These are phyloP conservation scores for Ctenomys sociabilis DNA, from an alignment of 2,113 vertebrate species.

Conservation along the genomic window DNA sequence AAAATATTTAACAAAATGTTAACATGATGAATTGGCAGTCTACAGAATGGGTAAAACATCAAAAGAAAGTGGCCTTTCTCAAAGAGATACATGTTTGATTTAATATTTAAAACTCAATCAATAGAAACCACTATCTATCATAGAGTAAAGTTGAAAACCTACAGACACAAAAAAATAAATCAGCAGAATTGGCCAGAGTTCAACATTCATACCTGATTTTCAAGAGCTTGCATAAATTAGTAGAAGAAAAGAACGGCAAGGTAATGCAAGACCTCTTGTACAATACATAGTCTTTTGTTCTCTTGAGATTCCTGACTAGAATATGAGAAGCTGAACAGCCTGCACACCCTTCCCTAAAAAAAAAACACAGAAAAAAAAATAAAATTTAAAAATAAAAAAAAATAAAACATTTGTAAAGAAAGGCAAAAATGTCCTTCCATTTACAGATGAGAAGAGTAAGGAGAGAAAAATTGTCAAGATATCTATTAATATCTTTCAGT, in stretches of 20 bases:
- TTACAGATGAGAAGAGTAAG: neutral
- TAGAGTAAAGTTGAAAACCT: neutral
- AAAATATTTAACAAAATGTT: neutral
- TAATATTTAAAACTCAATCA: neutral
- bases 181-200: neutral
- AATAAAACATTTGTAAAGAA: neutral
- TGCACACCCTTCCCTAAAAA: too few relatives aligned
- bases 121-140: neutral
- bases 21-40: neutral
- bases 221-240: neutral
- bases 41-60: neutral
- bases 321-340: too few relatives aligned
- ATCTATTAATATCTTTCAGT: neutral
- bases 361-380: too few relatives aligned
- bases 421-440: neutral
- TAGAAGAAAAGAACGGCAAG: neutral
- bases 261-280: neutral
- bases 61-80: neutral
- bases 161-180: neutral
- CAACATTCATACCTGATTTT: neutral
- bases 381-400: too few relatives aligned
- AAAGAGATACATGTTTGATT: neutral
- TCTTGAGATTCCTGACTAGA: neutral
- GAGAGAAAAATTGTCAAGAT: too few relatives aligned
- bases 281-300: neutral